Evolutionary conservation across 2,888 invertebrate species (phyloP).

Genomic region (Callosobruchus maculatus): DNA sequence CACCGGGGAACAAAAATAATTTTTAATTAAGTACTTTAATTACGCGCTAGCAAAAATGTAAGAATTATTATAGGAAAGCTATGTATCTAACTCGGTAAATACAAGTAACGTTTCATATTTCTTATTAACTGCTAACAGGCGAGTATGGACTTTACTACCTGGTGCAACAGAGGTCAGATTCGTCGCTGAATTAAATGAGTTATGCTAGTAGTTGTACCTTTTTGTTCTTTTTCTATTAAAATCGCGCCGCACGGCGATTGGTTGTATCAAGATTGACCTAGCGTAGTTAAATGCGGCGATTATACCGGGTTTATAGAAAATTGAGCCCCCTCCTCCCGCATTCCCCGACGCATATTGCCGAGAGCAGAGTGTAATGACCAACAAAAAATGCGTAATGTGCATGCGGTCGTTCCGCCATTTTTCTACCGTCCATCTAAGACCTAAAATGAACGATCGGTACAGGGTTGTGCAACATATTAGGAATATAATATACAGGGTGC

Average conservation of each 20-base stretch:
- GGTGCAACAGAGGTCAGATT: neutral
- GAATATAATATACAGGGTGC: no score
- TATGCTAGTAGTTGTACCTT: neutral
- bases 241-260: neutral
- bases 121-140: neutral
- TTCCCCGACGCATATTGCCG: neutral
- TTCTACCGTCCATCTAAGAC: neutral
- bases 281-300: neutral
- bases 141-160: neutral
- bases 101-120: neutral
- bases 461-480: neutral
- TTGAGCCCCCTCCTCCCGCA: neutral
- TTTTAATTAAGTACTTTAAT: neutral
- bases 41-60: neutral
- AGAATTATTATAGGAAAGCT: slow-evolving; percentile 1
- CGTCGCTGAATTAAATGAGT: neutral
- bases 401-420: neutral
- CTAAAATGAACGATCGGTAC: neutral
- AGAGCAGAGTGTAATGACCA: neutral
- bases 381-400: neutral
- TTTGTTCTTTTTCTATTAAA: slow-evolving; percentile 1
- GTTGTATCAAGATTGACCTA: slow-evolving; percentile 1
- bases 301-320: neutral
- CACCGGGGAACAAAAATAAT: neutral
- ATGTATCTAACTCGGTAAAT: slow-evolving; percentile 1